Evolutionary conservation across 2,113 vertebrate genomes (phyloP).

Genomic region (Pseudois nayaur): DNA sequence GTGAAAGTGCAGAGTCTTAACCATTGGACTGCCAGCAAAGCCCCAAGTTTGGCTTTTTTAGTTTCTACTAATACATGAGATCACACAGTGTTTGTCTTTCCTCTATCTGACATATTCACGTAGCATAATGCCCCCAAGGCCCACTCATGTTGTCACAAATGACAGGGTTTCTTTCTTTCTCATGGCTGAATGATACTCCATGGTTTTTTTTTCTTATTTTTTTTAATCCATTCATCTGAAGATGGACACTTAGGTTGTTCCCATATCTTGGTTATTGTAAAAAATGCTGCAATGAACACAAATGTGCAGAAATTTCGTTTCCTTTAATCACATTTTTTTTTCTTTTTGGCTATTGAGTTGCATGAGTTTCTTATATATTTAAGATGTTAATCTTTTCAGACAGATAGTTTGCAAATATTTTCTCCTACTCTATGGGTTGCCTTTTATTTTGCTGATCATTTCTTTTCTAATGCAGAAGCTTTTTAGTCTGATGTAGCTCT

Average conservation of each 20-base stretch:
- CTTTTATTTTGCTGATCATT: neutral
- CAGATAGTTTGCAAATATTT: neutral
- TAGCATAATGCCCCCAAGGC: neutral
- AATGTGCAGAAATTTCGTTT: neutral
- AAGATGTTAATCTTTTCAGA: neutral
- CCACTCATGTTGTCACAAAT: neutral
- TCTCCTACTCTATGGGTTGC: neutral
- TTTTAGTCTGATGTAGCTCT: neutral
- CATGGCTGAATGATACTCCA: neutral
- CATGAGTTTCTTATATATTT: neutral
- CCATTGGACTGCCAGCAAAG: neutral
- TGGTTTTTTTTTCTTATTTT: neutral
- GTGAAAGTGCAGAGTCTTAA: neutral
- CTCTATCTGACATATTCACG: neutral
- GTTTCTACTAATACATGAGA: neutral
- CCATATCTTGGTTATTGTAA: neutral
- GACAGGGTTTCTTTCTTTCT: neutral
- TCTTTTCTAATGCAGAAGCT: neutral
- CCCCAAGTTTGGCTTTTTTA: neutral
- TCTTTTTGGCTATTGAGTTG: neutral
- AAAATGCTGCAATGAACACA: neutral
- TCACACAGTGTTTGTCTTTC: neutral
- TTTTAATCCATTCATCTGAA: neutral
- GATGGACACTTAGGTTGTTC: neutral
- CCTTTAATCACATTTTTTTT: neutral